These are phyloP conservation scores for Oreochromis tanganicae DNA, from an alignment of 2,113 vertebrate species.

Conservation along the genomic window DNA sequence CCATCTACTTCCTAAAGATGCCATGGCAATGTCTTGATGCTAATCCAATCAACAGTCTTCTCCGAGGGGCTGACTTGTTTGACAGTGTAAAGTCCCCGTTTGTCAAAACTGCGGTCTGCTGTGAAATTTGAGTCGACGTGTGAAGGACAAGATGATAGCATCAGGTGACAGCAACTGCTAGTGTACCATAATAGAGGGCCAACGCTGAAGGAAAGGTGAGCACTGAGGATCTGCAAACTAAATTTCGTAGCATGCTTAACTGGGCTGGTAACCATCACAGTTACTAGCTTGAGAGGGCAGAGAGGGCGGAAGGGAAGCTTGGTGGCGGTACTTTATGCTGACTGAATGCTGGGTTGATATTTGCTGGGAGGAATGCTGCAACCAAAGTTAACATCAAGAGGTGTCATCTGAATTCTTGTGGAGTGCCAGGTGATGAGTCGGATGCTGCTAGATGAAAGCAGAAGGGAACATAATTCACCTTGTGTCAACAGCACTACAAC, in stretches of 20 bases:
- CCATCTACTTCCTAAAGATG: slow-evolving; percentile 17
- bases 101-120: slow-evolving; percentile 28
- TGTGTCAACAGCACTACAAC: slow-evolving; percentile 16
- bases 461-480: slow-evolving; percentile 9
- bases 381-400: slow-evolving; percentile 36
- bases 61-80: slow-evolving; percentile 14
- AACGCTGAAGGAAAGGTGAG: neutral
- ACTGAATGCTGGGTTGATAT: slow-evolving; percentile 28
- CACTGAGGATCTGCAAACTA: slow-evolving; percentile 2
- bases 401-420: slow-evolving; percentile 21
- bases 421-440: slow-evolving; percentile 29
- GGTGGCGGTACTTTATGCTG: neutral
- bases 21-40: slow-evolving; percentile 7
- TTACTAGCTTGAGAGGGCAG: neutral
- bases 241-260: slow-evolving; percentile 2
- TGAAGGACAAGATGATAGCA: slow-evolving; percentile 47
- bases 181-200: neutral
- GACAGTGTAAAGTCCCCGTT: slow-evolving; percentile 20
- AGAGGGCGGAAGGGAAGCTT: neutral
- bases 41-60: slow-evolving; percentile 36
- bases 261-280: neutral
- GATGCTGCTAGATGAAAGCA: slow-evolving; percentile 29
- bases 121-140: slow-evolving; percentile 40
- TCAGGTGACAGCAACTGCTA: slow-evolving; percentile 30
- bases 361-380: slow-evolving; percentile 12